phyloP scores from a whole-genome alignment of 2,113 vertebrate genomes.

The Eonycteris spelaea region DNA sequence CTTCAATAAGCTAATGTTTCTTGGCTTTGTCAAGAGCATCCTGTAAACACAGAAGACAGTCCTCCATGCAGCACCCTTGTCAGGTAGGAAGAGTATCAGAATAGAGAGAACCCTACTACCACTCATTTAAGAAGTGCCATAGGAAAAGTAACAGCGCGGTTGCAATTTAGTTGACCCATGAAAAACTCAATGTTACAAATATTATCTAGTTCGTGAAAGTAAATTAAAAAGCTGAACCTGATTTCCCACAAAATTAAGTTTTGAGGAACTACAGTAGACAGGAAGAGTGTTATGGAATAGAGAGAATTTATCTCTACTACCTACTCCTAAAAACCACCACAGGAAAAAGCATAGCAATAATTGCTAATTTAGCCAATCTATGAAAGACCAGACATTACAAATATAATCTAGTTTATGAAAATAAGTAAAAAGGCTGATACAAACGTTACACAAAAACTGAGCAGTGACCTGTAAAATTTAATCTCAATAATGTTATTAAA shows the following conservation, averaged over 20 bases:
- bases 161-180: background rate
- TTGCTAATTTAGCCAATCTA: background rate
- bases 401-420: slow-evolving; percentile 9
- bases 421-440: background rate
- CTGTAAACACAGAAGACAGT: background rate
- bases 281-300: background rate
- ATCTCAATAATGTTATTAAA: slow-evolving; percentile 5
- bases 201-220: background rate
- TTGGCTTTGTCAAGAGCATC: background rate
- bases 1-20: background rate
- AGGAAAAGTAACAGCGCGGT: background rate
- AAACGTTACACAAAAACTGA: slow-evolving; percentile 33
- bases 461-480: background rate
- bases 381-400: slow-evolving; percentile 23
- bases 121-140: background rate
- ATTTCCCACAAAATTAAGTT: slow-evolving; percentile 28
- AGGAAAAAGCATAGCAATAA: background rate
- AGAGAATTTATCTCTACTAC: background rate
- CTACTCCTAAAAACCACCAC: background rate
- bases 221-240: background rate
- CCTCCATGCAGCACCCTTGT: background rate
- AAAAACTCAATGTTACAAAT: slow-evolving; percentile 13
- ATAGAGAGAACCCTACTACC: background rate
- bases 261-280: background rate
- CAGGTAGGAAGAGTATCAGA: background rate